Evolutionary conservation across 92 coral and sea anemone genomes (phyloP).

Genomic region (Parazoanthus swiftii): DNA sequence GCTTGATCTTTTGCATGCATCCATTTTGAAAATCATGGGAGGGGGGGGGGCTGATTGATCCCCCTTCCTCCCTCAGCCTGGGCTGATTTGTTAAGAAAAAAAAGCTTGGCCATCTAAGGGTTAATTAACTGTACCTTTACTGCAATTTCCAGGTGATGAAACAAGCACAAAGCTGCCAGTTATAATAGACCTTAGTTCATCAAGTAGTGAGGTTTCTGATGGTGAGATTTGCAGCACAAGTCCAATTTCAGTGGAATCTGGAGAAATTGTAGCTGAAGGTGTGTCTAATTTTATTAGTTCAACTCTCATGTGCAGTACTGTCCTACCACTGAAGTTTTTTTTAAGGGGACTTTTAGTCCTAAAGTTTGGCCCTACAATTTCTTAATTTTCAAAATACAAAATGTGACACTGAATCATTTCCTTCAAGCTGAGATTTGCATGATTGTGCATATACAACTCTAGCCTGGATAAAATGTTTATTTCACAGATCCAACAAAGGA

Average conservation of each 20-base stretch:
- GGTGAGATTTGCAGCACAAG: constrained; percentile 35
- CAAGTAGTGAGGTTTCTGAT: constrained; percentile 22
- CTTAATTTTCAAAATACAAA: too few relatives aligned
- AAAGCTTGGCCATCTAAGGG: too few relatives aligned
- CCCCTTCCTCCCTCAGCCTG: too few relatives aligned
- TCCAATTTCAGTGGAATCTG: constrained; percentile 9
- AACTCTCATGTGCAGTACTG: background rate
- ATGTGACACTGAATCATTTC: background rate
- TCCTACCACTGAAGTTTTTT: too few relatives aligned
- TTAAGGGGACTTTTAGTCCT: background rate
- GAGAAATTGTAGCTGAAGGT: constrained; percentile 1
- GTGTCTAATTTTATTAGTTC: background rate
- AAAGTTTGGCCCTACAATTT: too few relatives aligned
- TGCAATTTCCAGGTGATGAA: background rate
- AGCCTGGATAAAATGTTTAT: background rate
- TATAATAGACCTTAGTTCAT: background rate
- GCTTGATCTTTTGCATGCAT: too few relatives aligned
- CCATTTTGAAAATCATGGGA: too few relatives aligned
- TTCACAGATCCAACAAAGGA: constrained; percentile 34
- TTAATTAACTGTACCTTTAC: too few relatives aligned
- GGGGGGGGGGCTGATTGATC: too few relatives aligned
- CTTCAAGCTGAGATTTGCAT: background rate
- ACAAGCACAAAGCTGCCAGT: background rate
- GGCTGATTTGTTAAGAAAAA: too few relatives aligned
- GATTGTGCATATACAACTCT: background rate